Evolutionary conservation across 2,888 invertebrate species (phyloP).

Genomic region (Artemia sp.): DNA sequence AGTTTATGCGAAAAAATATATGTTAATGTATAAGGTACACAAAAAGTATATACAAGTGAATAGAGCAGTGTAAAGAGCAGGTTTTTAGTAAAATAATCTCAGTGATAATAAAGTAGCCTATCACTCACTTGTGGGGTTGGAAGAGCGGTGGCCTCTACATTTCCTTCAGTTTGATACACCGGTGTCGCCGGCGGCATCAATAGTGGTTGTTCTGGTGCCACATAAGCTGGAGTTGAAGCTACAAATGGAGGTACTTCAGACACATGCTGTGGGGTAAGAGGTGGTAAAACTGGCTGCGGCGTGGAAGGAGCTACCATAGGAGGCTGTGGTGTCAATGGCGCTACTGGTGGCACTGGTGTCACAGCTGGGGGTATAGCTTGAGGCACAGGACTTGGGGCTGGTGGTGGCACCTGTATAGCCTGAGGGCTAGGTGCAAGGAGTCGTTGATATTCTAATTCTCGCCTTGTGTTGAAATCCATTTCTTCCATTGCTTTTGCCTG

Average conservation of each 20-base stretch:
- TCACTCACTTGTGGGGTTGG: constrained; percentile 14
- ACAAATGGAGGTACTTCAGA: neutral
- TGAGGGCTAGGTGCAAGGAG: neutral
- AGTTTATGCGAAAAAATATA: too few relatives aligned
- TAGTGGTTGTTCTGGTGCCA: constrained; percentile 16
- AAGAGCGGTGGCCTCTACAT: constrained; percentile 9
- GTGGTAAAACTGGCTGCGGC: neutral
- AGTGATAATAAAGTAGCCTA: too few relatives aligned
- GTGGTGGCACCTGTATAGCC: neutral
- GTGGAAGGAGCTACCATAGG: neutral
- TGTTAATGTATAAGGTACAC: too few relatives aligned
- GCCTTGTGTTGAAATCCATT: constrained; percentile 15
- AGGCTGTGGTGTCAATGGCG: constrained; percentile 7
- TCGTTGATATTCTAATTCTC: constrained; percentile 4
- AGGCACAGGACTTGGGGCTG: constrained; percentile 14
- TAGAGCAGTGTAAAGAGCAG: neutral
- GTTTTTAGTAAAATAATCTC: constrained; percentile 3
- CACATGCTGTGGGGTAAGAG: constrained; percentile 13
- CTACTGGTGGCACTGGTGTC: neutral
- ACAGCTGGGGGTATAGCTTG: neutral
- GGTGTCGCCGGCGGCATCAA: constrained; percentile 1
- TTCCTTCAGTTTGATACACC: neutral
- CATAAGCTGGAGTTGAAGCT: constrained; percentile 17
- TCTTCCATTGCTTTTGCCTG: constrained; percentile 19
- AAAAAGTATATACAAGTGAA: too few relatives aligned